Evolutionary conservation across 2,113 vertebrate species (phyloP), one percentile per base, ranked within the genome.

Genomic region (Ardeotis arabs): DNA sequence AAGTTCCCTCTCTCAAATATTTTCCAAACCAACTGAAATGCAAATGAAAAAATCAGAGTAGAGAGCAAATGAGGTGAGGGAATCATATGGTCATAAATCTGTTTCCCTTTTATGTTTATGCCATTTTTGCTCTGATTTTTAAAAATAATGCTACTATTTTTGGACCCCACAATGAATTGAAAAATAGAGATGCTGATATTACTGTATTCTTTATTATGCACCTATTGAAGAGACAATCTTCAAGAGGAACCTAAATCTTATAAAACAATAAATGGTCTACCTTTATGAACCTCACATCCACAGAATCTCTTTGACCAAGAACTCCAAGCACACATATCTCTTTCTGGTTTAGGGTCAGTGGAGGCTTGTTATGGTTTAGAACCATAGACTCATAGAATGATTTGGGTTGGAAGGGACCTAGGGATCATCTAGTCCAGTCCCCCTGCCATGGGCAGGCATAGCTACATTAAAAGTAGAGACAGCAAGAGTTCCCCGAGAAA

Each of bases 341-440:
- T 58, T 39, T 74, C 25, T 44, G 23, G 8, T n/a, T 78, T 58
- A 24, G 23, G 5, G 7, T n/a, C 28, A 50, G 9, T 50, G 45
- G 16, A 86, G 17, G 8, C 7, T 81, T 62, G 2, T 14, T 44
- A n/a, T 25, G 20, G 3, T 37, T 86, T 76, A 47, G 16, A 76
- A 68, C 35, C 29, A 52, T 0, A 66, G 56, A 90, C 58, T 4
- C 16, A n/a, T 6, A 44, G 37, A 74, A 45, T 8, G 14, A 4
- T 2, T 21, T 55, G 44, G 3, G 8, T 35, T 73, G 45, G 44
- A 80, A 74, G 35, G 15, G 22, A 18, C 15, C 3, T 77, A 62
- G 49, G 56, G 8, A 21, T 60, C 13, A 5, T 15, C 10, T 7
- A 20, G 8, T 23, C 25, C 12, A 87, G 2, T 1, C 6, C 0